Evolutionary conservation across 2,888 invertebrate genomes (phyloP), one percentile per base, ranked within the genome.

Genomic region (Ectropis crepuscularia): DNA sequence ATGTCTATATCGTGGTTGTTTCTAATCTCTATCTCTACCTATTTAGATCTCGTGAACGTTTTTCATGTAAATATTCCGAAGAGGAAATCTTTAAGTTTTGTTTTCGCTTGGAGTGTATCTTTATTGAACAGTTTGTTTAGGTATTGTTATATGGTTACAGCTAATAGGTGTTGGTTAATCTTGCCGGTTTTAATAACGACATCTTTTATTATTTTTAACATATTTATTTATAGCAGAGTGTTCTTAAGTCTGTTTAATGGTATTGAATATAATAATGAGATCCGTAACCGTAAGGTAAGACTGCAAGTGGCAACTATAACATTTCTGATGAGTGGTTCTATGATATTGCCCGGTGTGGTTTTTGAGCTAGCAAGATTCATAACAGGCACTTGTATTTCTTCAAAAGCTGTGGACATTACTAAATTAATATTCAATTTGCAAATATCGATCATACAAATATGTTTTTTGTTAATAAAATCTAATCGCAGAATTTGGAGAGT

Each of bases 251-350:
- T 28, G 16, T 47, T 12, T 11, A 9, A n/a, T 47, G 5, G 12
- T 8, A 16, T 8, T 16, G 16, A 16, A 16, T 16, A 12, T 47
- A 47, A 16, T 6, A 47, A 16, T 6, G 16, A 7, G 12, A 11
- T 8, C 7, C 12, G 7, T 5, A 28, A 28, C 16, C 16, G 8
- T 4, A 47, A 16, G 16, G 8, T 16, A 5, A 12, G 16, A 16
- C 6, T 47, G 6, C 47, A 47, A 16, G 47, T 47, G 16, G 12
- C 47, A 16, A 47, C 47, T 7, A 16, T 47, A 16, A 47, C 16
- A 16, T 47, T 47, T 47, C 11, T 47, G 16, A 47, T 47, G 47
- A 47, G 47, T 16, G 47, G 47, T 5, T 9, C 16, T 16, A 16
- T 47, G 12, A 47, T 47, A 8, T 11, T 47, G 16, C 47, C 47